Conservation (phyloP, 2,113 vertebrate genomes). For the Seriola dumerili region DNA sequence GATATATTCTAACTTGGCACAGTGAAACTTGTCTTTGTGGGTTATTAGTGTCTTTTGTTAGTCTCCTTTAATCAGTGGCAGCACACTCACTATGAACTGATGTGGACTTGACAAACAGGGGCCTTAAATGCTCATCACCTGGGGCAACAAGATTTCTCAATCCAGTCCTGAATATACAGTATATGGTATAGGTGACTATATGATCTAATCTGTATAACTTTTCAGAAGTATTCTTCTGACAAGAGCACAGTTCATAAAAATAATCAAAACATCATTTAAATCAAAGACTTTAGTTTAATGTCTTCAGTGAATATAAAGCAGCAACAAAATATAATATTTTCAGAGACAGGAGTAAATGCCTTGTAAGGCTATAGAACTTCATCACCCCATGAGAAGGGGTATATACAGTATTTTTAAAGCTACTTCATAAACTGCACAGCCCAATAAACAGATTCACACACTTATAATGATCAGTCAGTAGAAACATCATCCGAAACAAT, state of each 20-base stretch:
- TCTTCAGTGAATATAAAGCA: slow-evolving; percentile 52
- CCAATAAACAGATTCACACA: neutral
- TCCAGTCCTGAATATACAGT: neutral
- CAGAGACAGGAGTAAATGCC: neutral
- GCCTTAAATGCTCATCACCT: neutral
- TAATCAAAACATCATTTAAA: neutral
- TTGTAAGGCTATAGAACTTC: neutral
- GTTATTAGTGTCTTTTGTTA: no score
- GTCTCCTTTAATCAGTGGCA: neutral
- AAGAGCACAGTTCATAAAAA: neutral
- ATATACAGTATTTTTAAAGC: neutral
- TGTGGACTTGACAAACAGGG: neutral
- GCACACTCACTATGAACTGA: neutral
- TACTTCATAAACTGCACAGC: neutral
- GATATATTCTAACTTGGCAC: no score
- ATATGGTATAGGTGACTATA: neutral
- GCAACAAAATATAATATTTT: slow-evolving; percentile 21
- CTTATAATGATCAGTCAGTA: neutral
- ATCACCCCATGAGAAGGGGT: neutral
- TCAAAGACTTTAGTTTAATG: neutral
- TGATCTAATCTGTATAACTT: neutral
- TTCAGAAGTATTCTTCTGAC: neutral
- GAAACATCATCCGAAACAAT: neutral
- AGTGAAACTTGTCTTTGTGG: neutral
- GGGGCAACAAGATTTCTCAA: neutral